A percentile compares a stretch with the other conserved stretches of the same genome.
Evolutionary conservation across 1,140 invertebrate genomes (phyloP).

Genomic region (Papilio xuthus): DNA sequence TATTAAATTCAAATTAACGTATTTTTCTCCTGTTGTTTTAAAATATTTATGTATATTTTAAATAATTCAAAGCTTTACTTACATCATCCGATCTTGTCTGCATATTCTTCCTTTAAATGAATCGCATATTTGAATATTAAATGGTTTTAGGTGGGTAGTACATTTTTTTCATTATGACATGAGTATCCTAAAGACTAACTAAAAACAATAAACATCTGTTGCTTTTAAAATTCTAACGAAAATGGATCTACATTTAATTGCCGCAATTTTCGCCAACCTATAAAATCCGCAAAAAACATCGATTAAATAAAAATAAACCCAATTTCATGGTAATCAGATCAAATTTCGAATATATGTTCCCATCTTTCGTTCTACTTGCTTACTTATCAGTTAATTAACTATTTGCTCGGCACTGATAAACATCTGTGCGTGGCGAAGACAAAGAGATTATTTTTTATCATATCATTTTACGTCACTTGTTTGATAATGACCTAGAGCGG

Average conservation of each 20-base stretch:
- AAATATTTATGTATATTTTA: background rate
- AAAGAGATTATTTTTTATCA: constrained; percentile 67
- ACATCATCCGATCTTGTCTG: background rate
- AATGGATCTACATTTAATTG: background rate
- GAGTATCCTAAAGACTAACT: background rate
- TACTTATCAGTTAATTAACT: constrained; percentile 34
- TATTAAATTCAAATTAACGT: background rate
- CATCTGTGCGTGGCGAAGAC: constrained; percentile 57
- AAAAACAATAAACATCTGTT: background rate
- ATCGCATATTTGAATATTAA: background rate
- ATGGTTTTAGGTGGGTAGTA: background rate
- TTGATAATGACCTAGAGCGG: constrained; percentile 59
- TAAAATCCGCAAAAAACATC: background rate
- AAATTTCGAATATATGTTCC: background rate
- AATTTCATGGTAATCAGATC: background rate
- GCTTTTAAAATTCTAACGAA: background rate
- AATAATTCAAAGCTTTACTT: background rate
- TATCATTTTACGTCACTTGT: constrained; percentile 57
- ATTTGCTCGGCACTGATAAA: constrained; percentile 47
- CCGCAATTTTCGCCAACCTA: background rate
- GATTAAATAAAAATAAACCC: background rate
- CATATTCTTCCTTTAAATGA: background rate
- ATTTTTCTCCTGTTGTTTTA: background rate
- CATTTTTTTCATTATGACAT: background rate
- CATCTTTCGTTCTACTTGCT: constrained; percentile 17